A percentile compares a stretch with the other conserved stretches of the same genome.
Conservation (phyloP, 2,113 vertebrate species). For the Zeus faber region DNA sequence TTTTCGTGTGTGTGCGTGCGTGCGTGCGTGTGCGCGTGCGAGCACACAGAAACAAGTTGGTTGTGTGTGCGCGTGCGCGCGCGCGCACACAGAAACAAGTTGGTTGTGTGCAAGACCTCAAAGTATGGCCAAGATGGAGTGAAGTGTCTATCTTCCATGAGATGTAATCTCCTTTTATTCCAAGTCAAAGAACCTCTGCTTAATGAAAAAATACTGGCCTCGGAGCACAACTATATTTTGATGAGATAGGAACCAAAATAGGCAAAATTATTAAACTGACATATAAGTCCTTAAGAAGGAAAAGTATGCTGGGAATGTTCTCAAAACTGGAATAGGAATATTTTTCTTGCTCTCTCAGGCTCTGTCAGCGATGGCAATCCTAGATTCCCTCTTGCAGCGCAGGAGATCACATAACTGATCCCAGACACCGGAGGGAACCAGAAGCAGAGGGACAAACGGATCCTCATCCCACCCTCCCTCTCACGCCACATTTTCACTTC, state of each 20-base stretch:
- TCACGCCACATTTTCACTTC: conserved; percentile 6
- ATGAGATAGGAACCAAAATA: conserved; percentile 45
- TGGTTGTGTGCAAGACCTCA: too few species aligned
- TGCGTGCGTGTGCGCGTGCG: too few species aligned
- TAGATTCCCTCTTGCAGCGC: conserved; percentile 6
- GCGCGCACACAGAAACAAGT: too few species aligned
- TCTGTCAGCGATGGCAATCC: conserved; percentile 8
- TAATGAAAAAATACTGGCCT: conserved; percentile 1
- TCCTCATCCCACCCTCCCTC: neutral
- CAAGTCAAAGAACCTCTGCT: neutral
- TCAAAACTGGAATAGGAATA: conserved; percentile 29
- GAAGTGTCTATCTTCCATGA: too few species aligned
- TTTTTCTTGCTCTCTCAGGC: conserved; percentile 3
- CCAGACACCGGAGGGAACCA: neutral
- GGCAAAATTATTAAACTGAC: conserved; percentile 34
- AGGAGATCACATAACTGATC: conserved; percentile 14
- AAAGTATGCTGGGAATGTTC: conserved; percentile 47
- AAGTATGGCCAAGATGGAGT: too few species aligned
- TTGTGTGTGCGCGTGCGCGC: too few species aligned
- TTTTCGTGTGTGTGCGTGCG: too few species aligned
- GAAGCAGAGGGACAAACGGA: neutral
- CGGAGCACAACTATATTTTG: conserved; percentile 20
- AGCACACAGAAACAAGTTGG: too few species aligned
- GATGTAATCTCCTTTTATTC: too few species aligned
- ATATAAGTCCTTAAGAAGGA: conserved; percentile 45